Evolutionary conservation across 2,797 vertebrate species (phyloP), one percentile per base, ranked within the genome.

Genomic region (Lagocephalus sceleratus): DNA sequence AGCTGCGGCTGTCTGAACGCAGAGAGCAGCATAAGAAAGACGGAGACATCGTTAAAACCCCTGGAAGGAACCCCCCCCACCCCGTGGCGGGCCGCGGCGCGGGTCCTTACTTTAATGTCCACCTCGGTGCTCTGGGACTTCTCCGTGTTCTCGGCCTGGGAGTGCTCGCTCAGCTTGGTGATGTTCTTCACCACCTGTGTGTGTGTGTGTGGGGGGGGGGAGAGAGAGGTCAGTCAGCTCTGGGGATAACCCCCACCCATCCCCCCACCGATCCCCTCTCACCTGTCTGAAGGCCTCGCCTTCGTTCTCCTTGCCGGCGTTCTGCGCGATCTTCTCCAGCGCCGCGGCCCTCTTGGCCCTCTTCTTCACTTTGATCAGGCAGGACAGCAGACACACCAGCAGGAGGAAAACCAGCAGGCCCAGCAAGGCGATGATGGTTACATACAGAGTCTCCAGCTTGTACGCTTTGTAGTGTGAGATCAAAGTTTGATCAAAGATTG

Each of bases 51-150:
- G 61, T 75, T 66, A 79, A 71, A 66, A 49, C 42, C 44, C 56
- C 40, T 70, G 8, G 60, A 54, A 47, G 39, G 57, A 25, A 52
- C 42, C 3, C 15, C 44, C 52, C 64, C 42, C 3, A 12, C 44
- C 52, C 64, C 12, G 39, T 20, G 32, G 39, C 3, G 0, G 20
- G 1, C 63, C 5, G 41, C 26, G 16, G 40, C 3, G 16, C 20
- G 41, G 19, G 4, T 22, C 1, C 81, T 77, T 72, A 92, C 91
- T 81, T 92, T 92, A 58, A 92, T 92, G 68, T 92, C 91, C 56
- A 92, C 90, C 76, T 92, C 91, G 20, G 91, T 92, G 82, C 91
- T 92, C 73, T 91, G 91, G 32, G 91, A 92, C 66, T 92, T 92
- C 78, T 90, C 89, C 0, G 91, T 92, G 35, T 63, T 88, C 71